Base-by-base conservation (phyloP, 37 sponge, comb jelly and placozoan genomes). In the Eunapius fragilis region DNA sequence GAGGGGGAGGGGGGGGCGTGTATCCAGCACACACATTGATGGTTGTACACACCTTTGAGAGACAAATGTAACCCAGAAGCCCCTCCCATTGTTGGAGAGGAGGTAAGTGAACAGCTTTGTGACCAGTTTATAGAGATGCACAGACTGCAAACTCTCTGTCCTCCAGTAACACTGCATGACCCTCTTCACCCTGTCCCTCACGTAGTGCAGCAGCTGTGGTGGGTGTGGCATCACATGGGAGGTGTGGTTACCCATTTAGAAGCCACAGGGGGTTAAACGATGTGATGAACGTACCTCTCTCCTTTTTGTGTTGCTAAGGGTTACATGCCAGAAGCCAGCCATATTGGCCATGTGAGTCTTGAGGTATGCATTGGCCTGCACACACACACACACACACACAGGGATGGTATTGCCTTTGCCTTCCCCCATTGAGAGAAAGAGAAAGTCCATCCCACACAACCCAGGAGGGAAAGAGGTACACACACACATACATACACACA, bases 281-380 rank as follows among this genome's bases (percentile, higher is more conserved):
- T n/a, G n/a, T n/a, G n/a, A n/a, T n/a, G n/a, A n/a, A 77, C 36
- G 2, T 49, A 91, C 87, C 79, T 91, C 74, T 45, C 82, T 88
- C 30, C 93, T 38, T 45, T 88, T 81, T 25, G 23, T 70, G 25
- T 48, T 88, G 86, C 85, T 84, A 32, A 86, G 68, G 0, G 37
- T 14, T 24, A 68, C 30, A 67, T 91, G 35, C 95, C 95, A 94
- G 73, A 91, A 94, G 12, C 82, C 35, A 9, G 86, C 86, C 24
- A 94, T 82, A 22, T 83, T 81, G 2, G 86, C 68, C 71, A 37
- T 35, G 50, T 91, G 89, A 17, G 17, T 23, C 70, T 26, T 25
- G 80, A 83, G 75, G 36, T 88, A 84, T 68, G 68, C 35, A 26
- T 74, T 73, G 14, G 32, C 74, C 31, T 73, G n/a, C 2, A 72